Base-by-base conservation (phyloP, 1,140 invertebrate genomes). In the Aphelinus certus region DNA sequence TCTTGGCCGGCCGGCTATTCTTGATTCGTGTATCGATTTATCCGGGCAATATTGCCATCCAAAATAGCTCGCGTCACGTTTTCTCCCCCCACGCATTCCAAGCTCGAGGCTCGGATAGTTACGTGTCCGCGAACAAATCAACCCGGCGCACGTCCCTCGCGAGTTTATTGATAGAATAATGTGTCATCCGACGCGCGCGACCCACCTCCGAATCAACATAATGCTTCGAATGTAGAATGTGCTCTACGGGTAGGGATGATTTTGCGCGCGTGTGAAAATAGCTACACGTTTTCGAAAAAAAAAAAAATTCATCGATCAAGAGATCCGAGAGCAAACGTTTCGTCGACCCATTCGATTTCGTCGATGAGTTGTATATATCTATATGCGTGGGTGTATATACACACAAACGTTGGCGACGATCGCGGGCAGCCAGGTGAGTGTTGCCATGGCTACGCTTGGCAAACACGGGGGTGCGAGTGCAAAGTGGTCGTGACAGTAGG, bases 381-480 rank as follows among this genome's bases (percentile, higher is more conserved):
- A 26, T 26, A 26, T 26, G 0, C 26, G 26, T 26, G 26, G 26
- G 26, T 26, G 26, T 26, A 0, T 26, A 26, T 26, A 26, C 26
- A 26, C 26, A 26, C 26, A 26, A 26, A 26, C 26, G 0, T 26
- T 26, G 26, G 26, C 26, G 26, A 26, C 26, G 26, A 26, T 26
- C 26, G 26, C 26, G 26, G 26, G 26, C 26, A 0, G 26, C 26
- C 26, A 26, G 26, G 26, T 26, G 26, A 26, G 26, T 26, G 83
- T 87, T 78, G 77, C 81, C 81, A 86, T 87, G 82, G 85, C 81
- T 82, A 87, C 85, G 58, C 68, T 71, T 80, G 76, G 69, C 73
- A 83, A 84, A 85, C 83, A 84, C 51, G 26, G n/a, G 51, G 51
- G 9, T 53, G 9, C 9, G 9, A 9, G 51, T 53, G 51, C 51